Evolutionary conservation across 2,888 invertebrate species (phyloP).

Genomic region (Prosopocoilus inquinatus): DNA sequence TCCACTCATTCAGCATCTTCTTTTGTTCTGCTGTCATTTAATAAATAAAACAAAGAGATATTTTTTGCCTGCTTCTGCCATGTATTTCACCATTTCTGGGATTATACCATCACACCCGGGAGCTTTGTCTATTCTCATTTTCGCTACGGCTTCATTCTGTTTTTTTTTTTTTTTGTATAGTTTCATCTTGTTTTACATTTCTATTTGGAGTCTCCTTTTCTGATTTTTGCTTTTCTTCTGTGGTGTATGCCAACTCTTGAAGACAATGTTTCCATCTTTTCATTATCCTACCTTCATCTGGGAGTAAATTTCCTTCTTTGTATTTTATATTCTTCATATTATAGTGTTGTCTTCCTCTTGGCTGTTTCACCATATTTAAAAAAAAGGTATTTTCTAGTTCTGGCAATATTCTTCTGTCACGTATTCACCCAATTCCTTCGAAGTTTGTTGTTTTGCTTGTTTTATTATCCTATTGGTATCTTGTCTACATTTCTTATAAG

Average conservation of each 20-base stretch:
- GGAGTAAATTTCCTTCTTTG: background rate
- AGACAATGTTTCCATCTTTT: background rate
- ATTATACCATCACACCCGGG: background rate
- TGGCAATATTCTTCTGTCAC: background rate
- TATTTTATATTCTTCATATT: background rate
- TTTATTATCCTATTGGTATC: background rate
- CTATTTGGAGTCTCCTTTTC: too few relatives aligned
- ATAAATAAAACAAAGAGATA: too few relatives aligned
- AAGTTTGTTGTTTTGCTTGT: background rate
- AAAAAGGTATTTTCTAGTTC: background rate
- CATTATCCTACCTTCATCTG: background rate
- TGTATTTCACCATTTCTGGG: background rate
- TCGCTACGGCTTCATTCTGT: background rate
- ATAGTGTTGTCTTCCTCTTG: background rate
- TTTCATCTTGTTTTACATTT: background rate
- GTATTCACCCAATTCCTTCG: background rate
- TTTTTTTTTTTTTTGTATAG: background rate
- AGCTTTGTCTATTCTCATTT: background rate
- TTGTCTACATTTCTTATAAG: background rate
- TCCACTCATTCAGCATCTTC: too few relatives aligned
- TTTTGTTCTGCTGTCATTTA: too few relatives aligned
- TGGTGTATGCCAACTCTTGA: background rate
- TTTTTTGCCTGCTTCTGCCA: background rate
- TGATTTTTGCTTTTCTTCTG: background rate
- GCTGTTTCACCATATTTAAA: background rate